A percentile compares a stretch with the other conserved stretches of the same genome.
Conservation (phyloP, 2,888 invertebrate species). For the Idaea biselata region DNA sequence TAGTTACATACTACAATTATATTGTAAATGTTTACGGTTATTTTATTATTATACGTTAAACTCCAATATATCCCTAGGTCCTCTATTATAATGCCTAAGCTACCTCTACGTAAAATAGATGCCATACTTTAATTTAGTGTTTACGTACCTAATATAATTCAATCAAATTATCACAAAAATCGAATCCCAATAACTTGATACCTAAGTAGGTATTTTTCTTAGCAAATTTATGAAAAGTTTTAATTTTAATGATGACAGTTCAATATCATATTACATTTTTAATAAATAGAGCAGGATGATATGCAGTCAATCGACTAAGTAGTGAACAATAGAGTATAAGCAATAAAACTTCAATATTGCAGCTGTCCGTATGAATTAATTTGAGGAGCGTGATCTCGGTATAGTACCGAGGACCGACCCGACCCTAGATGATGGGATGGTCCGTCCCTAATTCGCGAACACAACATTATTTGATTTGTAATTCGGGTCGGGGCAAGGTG, state of each 20-base stretch:
- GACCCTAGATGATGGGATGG: conserved; percentile 12
- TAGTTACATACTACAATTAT: no score
- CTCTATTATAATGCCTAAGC: no score
- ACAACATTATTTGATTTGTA: conserved; percentile 78
- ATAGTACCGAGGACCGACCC: not conserved
- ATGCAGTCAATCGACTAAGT: not conserved
- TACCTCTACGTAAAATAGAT: no score
- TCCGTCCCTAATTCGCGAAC: conserved; percentile 58
- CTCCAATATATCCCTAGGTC: no score
- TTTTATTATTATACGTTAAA: no score
- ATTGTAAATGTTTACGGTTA: not conserved
- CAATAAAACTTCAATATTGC: conserved; percentile 24
- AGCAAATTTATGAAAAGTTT: not conserved
- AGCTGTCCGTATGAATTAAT: conserved; percentile 34
- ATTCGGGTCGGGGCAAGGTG: conserved; percentile 63
- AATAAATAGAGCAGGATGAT: not conserved
- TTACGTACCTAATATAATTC: no score
- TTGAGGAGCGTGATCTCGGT: conserved; percentile 2
- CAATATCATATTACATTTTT: not conserved
- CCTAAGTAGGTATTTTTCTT: not conserved
- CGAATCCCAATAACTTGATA: not conserved
- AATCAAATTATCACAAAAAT: not conserved
- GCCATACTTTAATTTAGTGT: no score
- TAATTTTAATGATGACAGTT: not conserved
- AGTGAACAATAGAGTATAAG: conserved; percentile 12